Evolutionary conservation across 2,797 vertebrate species (phyloP).

Genomic region (Sciurus carolinensis): DNA sequence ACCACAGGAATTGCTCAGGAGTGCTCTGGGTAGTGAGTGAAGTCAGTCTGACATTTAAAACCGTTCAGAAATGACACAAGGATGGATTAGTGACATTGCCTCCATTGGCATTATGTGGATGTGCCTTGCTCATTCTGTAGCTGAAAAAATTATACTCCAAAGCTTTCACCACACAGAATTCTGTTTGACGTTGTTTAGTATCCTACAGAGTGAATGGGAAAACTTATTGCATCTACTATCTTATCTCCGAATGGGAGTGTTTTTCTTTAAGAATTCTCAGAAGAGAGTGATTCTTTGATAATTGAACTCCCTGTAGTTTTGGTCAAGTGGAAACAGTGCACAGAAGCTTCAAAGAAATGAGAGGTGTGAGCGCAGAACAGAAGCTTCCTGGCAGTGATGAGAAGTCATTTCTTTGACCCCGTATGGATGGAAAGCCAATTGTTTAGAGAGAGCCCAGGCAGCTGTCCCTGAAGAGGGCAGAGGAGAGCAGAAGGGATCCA

Average conservation of each 20-base stretch:
- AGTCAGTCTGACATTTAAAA: constrained; percentile 5
- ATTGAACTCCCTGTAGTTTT: constrained; percentile 72
- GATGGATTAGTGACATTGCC: background rate
- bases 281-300: constrained; percentile 75
- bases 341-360: constrained; percentile 69
- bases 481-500: background rate
- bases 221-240: constrained; percentile 57
- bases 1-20: background rate
- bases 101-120: background rate
- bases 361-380: constrained; percentile 6
- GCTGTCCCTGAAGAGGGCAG: background rate
- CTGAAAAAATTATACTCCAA: constrained; percentile 11
- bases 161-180: constrained; percentile 15
- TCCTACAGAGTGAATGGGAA: constrained; percentile 35
- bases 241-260: constrained; percentile 56
- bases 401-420: constrained; percentile 49
- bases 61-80: background rate
- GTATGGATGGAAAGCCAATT: constrained; percentile 50
- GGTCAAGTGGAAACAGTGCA: constrained; percentile 75
- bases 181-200: constrained; percentile 65
- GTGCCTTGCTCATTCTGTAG: background rate
- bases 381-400: constrained; percentile 31
- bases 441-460: background rate
- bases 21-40: background rate
- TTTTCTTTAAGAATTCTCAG: constrained; percentile 73